Conservation (phyloP, 2,888 invertebrate species). For the Agrenia bidenticulata region DNA sequence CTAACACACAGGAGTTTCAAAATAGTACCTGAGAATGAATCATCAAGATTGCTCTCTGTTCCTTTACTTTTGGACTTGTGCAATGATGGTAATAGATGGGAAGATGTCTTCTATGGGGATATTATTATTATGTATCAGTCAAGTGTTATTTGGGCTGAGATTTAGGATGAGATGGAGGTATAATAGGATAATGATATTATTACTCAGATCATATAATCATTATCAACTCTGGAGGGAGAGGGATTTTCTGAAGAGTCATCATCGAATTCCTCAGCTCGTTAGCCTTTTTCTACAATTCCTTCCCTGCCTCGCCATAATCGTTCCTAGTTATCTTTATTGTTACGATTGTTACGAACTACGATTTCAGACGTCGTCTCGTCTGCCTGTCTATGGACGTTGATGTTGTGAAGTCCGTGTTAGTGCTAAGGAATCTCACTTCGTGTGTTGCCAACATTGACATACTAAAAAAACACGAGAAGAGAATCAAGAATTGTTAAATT, state of each 20-base stretch:
- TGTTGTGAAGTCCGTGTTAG: too few relatives aligned
- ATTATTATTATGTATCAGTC: slow-evolving; percentile 2
- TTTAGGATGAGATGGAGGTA: not conserved
- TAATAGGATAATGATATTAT: slow-evolving; percentile 26
- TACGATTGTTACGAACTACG: slow-evolving; percentile 4
- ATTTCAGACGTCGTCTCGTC: slow-evolving; percentile 6
- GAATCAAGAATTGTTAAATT: not conserved
- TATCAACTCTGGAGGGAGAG: slow-evolving; percentile 24
- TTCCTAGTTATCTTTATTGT: slow-evolving; percentile 20
- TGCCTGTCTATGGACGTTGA: not conserved
- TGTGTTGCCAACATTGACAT: not conserved
- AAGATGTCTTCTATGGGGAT: too few relatives aligned
- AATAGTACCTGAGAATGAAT: too few relatives aligned
- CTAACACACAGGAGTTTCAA: too few relatives aligned
- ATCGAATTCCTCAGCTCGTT: slow-evolving; percentile 25
- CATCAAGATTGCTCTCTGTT: too few relatives aligned
- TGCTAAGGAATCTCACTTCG: not conserved
- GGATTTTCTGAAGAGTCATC: slow-evolving; percentile 22
- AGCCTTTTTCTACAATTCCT: slow-evolving; percentile 11
- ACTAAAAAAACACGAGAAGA: not conserved
- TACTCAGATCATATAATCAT: slow-evolving; percentile 21
- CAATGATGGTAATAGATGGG: too few relatives aligned
- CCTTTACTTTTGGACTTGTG: too few relatives aligned
- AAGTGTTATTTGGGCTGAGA: not conserved
- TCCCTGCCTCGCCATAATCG: not conserved